Conservation (phyloP, 2,888 invertebrate genomes). For the Tachina fera region DNA sequence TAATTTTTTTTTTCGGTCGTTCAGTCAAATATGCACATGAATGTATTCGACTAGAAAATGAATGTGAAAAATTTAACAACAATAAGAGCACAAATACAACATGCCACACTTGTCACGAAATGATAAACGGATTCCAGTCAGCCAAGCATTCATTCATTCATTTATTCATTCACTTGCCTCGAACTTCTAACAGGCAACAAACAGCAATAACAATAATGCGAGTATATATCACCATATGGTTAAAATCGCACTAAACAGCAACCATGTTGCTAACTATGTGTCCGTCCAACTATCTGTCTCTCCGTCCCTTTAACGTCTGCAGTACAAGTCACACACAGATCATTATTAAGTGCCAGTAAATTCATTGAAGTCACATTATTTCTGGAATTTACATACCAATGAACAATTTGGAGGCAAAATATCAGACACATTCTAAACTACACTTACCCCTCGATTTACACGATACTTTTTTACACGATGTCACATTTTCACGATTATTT, state of each 20-base stretch:
- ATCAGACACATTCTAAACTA: slow-evolving; percentile 35
- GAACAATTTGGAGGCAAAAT: slow-evolving; percentile 46
- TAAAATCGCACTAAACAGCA: slow-evolving; percentile 5
- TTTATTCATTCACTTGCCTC: slow-evolving; percentile 30
- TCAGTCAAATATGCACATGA: slow-evolving; percentile 9
- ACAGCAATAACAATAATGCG: slow-evolving; percentile 3
- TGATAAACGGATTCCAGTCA: slow-evolving; percentile 64
- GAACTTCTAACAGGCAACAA: slow-evolving; percentile 32
- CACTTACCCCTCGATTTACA: too few species aligned
- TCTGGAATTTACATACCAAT: slow-evolving; percentile 53
- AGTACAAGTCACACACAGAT: slow-evolving; percentile 12
- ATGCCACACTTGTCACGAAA: slow-evolving; percentile 56
- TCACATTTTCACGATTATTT: too few species aligned
- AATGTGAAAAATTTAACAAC: not conserved
- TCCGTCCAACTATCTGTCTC: not conserved
- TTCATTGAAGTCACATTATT: slow-evolving; percentile 52
- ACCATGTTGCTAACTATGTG: not conserved
- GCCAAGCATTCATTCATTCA: slow-evolving; percentile 4
- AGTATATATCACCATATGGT: slow-evolving; percentile 2
- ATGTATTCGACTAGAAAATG: not conserved
- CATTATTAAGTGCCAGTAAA: slow-evolving; percentile 24
- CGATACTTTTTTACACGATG: too few species aligned
- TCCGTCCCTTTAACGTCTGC: not conserved
- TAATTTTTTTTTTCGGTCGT: not conserved
- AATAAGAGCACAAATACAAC: not conserved